Evolutionary conservation across 2,888 invertebrate genomes (phyloP), one percentile per base, ranked within the genome.

Genomic region (Eristalis pertinax): DNA sequence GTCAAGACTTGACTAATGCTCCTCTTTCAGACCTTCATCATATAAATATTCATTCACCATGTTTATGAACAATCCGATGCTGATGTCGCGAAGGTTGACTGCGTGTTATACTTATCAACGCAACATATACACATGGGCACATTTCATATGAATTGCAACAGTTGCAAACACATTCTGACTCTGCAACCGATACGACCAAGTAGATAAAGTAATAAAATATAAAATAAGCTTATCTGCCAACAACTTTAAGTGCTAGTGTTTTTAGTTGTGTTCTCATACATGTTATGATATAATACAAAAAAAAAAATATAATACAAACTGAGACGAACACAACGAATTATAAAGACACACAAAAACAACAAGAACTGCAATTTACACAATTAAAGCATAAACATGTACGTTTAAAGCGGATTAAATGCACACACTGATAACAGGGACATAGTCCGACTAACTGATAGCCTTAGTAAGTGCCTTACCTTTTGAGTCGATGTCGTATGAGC

Each of bases 381-480:
- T 26, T 22, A 62, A 68, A 76, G 60, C 60, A 56, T 58, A 58
- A 32, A 32, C 32, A 58, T 43, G 43, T n/a, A 43, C n/a, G 7
- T 43, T n/a, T 15, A 43, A 43, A 7, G n/a, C 43, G 60, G 26
- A 69, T 43, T 65, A 41, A 19, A 62, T 62, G 60, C 63, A 73
- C 70, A 63, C 13, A 60, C 56, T 35, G 67, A 68, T 63, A 78
- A 29, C 62, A 43, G 19, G 50, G 50, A 72, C 50, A 35, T 60
- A 72, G 19, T 43, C 63, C 29, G 74, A 70, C 81, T 76, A 58
- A 13, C 29, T 50, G 63, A 82, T 67, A 63, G 63, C 63, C 78
- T 32, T 60, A n/a, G 19, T 63, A 24, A 68, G 58, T 60, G 74
- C 62, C 87, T 87, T 87, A 87, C 87, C 87, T 87, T 87, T 60